phyloP scores from a whole-genome alignment of 2,113 vertebrate species.

The Phalacrocorax aristotelis region DNA sequence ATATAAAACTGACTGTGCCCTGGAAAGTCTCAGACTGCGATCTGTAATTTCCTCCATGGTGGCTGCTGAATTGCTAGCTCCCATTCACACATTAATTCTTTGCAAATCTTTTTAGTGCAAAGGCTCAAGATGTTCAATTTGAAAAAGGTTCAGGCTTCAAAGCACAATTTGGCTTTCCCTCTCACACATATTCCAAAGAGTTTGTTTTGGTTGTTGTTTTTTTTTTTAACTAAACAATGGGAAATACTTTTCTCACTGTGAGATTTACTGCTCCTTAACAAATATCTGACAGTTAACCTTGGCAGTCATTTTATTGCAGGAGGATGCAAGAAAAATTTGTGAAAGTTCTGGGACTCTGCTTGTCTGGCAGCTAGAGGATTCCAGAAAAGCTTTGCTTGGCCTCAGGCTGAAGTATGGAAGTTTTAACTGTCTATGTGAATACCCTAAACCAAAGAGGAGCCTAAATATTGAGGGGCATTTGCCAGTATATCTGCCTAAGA shows the following conservation, averaged over 20 bases:
- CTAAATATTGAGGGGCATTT: neutral
- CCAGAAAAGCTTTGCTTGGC: neutral
- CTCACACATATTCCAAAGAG: neutral
- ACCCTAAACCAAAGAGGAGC: neutral
- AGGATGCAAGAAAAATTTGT: constrained; percentile 1
- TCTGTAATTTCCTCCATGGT: neutral
- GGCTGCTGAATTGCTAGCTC: neutral
- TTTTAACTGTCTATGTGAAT: neutral
- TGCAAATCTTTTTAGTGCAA: neutral
- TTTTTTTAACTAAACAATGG: constrained; percentile 26
- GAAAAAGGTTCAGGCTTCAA: neutral
- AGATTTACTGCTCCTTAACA: constrained; percentile 55
- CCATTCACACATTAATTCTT: neutral
- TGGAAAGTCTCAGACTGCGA: neutral
- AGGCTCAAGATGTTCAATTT: neutral
- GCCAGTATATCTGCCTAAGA: neutral
- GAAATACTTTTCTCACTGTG: constrained; percentile 52
- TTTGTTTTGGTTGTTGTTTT: neutral
- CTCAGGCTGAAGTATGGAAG: neutral
- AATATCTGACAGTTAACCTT: constrained; percentile 35
- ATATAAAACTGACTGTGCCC: neutral
- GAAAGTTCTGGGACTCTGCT: constrained; percentile 4
- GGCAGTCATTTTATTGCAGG: constrained; percentile 15
- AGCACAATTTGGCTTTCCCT: neutral
- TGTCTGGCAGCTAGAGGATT: constrained; percentile 33